phyloP scores from a whole-genome alignment of 2,888 invertebrate species.

The Chaitophorus viminalis region DNA sequence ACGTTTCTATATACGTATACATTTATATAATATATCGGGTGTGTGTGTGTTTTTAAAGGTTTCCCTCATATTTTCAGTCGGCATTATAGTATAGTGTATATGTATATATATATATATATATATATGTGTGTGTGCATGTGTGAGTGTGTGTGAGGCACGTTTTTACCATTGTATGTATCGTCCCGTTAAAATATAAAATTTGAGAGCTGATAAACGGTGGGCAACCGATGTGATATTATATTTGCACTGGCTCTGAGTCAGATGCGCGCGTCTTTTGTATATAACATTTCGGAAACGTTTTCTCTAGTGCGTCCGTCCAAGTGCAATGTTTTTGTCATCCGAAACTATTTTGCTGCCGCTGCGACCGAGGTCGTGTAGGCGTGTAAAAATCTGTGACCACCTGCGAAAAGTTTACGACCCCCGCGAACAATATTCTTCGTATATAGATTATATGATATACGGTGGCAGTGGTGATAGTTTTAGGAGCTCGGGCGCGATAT shows the following conservation, averaged over 20 bases:
- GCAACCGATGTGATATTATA: background rate
- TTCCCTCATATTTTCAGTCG: constrained; percentile 31
- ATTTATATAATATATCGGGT: constrained; percentile 1
- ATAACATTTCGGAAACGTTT: constrained; percentile 21
- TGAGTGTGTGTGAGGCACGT: background rate
- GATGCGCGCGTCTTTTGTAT: background rate
- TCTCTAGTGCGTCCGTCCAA: background rate
- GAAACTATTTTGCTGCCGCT: background rate
- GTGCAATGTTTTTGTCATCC: constrained; percentile 25
- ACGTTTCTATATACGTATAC: constrained; percentile 5
- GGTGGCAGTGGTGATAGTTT: background rate
- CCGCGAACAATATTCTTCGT: constrained; percentile 6
- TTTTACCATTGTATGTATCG: constrained; percentile 18
- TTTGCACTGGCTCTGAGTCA: background rate
- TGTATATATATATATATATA: no score
- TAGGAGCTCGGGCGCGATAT: background rate
- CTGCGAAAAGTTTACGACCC: constrained; percentile 49
- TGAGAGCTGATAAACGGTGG: constrained; percentile 40
- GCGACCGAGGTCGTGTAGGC: background rate
- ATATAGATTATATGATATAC: no score
- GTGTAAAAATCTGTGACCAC: constrained; percentile 44
- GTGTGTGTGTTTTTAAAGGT: constrained; percentile 44
- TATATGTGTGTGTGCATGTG: background rate
- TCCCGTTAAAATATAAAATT: constrained; percentile 44
- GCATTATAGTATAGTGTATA: background rate